A percentile compares a stretch with the other conserved stretches of the same genome.
Conservation (phyloP, 2,797 vertebrate species). For the Tapirus indicus region DNA sequence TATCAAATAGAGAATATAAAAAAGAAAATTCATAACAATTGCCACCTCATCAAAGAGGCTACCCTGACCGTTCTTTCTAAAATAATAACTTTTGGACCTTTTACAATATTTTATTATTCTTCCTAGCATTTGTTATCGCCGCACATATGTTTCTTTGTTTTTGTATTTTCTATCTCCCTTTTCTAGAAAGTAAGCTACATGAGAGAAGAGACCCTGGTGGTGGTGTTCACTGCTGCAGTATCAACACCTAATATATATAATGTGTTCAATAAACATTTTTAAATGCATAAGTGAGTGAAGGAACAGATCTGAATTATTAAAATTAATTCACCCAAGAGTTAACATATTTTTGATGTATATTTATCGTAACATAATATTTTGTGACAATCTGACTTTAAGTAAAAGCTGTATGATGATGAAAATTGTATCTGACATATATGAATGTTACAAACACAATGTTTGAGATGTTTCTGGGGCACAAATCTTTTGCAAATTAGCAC, state of each 20-base stretch:
- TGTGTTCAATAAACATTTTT: not conserved
- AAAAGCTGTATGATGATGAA: not conserved
- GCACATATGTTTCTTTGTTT: not conserved
- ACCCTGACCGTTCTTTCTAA: not conserved
- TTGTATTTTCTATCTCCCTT: not conserved
- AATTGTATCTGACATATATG: not conserved
- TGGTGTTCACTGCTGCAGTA: not conserved
- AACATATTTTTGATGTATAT: not conserved
- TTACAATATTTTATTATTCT: not conserved
- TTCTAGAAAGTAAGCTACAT: not conserved
- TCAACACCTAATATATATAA: not conserved
- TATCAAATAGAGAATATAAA: not conserved
- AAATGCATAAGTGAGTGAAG: not conserved
- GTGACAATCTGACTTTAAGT: not conserved
- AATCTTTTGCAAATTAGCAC: not conserved
- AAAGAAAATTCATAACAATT: slow-evolving; percentile 1
- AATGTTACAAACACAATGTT: not conserved
- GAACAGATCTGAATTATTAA: not conserved
- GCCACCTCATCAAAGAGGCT: not conserved
- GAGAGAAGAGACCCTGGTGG: not conserved
- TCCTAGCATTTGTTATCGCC: not conserved
- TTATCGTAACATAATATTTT: not conserved
- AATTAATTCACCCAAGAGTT: not conserved
- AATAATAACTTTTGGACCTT: not conserved
- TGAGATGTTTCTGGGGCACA: not conserved